Evolutionary conservation across 2,113 vertebrate genomes (phyloP).

Genomic region (Scophthalmus maximus): DNA sequence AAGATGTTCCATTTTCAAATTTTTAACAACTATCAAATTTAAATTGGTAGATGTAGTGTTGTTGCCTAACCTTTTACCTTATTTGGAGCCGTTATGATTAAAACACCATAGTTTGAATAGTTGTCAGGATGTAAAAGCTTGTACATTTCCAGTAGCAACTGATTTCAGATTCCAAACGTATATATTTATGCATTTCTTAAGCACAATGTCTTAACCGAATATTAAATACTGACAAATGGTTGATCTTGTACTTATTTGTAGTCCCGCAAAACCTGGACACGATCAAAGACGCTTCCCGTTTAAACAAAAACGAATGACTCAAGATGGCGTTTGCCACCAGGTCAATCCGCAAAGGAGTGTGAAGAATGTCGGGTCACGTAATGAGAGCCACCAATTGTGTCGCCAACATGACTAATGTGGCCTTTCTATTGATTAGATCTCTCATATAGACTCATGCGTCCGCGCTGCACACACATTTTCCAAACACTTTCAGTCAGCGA

Average conservation of each 20-base stretch:
- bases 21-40: background rate
- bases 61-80: background rate
- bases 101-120: background rate
- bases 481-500: constrained; percentile 22
- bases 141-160: background rate
- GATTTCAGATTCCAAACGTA: background rate
- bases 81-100: background rate
- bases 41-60: background rate
- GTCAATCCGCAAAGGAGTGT: constrained; percentile 53
- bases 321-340: constrained; percentile 64
- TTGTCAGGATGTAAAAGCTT: background rate
- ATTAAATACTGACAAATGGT: background rate
- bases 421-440: constrained; percentile 1
- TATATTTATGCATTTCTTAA: background rate
- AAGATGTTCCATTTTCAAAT: background rate
- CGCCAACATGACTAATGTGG: constrained; percentile 3
- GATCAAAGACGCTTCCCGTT: background rate
- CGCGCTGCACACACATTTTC: constrained; percentile 10
- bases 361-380: constrained; percentile 60
- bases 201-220: background rate
- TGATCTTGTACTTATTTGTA: background rate
- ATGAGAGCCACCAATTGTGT: constrained; percentile 55
- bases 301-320: constrained; percentile 28
- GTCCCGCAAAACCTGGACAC: background rate
- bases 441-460: background rate